Conservation (phyloP, 2,797 vertebrate genomes). For the Mus minutoides region DNA sequence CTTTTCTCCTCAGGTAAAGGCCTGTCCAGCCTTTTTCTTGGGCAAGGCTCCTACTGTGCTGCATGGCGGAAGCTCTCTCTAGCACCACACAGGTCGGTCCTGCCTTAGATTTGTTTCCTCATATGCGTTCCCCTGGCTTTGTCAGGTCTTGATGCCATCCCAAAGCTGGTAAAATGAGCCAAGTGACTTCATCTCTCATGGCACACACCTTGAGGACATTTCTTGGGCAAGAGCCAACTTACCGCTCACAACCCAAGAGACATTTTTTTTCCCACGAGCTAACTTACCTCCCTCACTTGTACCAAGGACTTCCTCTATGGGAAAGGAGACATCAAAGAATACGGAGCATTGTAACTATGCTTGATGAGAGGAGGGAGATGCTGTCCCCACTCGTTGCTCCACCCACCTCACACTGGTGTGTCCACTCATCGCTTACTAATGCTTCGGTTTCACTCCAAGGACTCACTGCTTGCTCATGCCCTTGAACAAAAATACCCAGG, state of each 20-base stretch:
- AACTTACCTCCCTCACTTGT: slow-evolving; percentile 67
- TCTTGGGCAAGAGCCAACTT: slow-evolving; percentile 61
- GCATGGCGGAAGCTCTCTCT: slow-evolving; percentile 47
- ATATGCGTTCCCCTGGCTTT: slow-evolving; percentile 71
- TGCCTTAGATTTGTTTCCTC: slow-evolving; percentile 45
- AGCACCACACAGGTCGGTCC: not conserved
- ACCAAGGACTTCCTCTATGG: slow-evolving; percentile 66
- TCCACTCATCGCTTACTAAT: slow-evolving; percentile 63
- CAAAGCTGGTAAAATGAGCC: slow-evolving; percentile 73
- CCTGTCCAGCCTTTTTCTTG: not conserved
- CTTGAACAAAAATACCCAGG: not conserved
- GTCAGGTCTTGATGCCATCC: slow-evolving; percentile 62
- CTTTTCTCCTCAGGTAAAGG: slow-evolving; percentile 14
- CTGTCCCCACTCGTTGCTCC: slow-evolving; percentile 25
- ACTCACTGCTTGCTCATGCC: slow-evolving; percentile 31
- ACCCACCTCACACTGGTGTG: slow-evolving; percentile 30
- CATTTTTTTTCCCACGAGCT: slow-evolving; percentile 77
- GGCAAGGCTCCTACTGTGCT: not conserved
- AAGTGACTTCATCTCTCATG: slow-evolving; percentile 65
- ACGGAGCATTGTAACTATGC: slow-evolving; percentile 43
- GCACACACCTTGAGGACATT: slow-evolving; percentile 73
- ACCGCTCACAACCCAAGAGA: slow-evolving; percentile 62
- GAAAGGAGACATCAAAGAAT: slow-evolving; percentile 64
- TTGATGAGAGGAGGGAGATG: slow-evolving; percentile 32
- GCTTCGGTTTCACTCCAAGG: slow-evolving; percentile 67